Evolutionary conservation across 2,113 vertebrate genomes (phyloP), one percentile per base, ranked within the genome.

Genomic region (Sclerurus mexicanus): DNA sequence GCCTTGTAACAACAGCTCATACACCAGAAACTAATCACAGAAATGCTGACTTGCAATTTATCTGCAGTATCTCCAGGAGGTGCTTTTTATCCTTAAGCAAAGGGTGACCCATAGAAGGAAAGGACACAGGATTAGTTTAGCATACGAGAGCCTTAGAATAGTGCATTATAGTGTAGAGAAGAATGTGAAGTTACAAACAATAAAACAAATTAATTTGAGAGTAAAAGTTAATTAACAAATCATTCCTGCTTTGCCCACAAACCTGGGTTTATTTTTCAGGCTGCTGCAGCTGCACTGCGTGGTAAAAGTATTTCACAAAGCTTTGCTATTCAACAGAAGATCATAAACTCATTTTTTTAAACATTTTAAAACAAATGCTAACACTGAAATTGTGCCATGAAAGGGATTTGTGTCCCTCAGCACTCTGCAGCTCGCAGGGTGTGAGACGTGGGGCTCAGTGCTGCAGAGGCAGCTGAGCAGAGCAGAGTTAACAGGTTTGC

Each of bases 41-140:
- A 91, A 91, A 83, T 55, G 66, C 69, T 92, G 93, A 82, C 71
- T 92, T 89, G 50, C 49, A 79, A 76, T 85, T 79, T 73, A 68
- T 58, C 69, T 66, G 21, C 4, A 3, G 30, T 28, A 23, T 49
- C 72, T 84, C 31, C 23, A 76, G 74, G 53, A 87, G 73, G 14
- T 72, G 30, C n/a, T 60, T 93, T 87, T 78, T 73, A 68, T 62
- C 49, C 74, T 86, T 68, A 87, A 79, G 33, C 28, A 79, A 75
- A 62, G 62, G 23, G 81, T 85, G 77, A 69, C 10, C 39, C 72
- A 60, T 1, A 3, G 59, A 35, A 85, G 66, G 58, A 68, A 78
- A 79, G 66, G 74, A 95, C 85, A 69, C 33, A 19, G 40, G 18
- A 72, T 59, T 40, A 52, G 67, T 78, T 85, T 35, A 63, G 68